Evolutionary conservation across 2,888 invertebrate species (phyloP).

Genomic region (Quadroppia sp.): DNA sequence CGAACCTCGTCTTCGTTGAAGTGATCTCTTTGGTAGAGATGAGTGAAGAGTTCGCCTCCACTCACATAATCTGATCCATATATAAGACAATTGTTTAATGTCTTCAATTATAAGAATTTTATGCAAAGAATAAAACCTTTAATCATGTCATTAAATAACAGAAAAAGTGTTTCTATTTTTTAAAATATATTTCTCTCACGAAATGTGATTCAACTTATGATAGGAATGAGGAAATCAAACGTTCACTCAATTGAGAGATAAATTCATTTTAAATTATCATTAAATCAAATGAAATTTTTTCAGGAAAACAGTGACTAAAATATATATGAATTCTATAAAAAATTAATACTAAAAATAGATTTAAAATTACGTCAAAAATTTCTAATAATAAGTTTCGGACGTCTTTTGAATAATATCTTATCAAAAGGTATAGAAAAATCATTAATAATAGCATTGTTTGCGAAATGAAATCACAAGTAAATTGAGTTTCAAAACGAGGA

Average conservation of each 20-base stretch:
- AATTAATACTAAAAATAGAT: no score
- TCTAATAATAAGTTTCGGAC: no score
- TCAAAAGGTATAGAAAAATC: no score
- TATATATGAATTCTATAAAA: no score
- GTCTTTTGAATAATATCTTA: no score
- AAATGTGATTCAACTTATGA: not conserved
- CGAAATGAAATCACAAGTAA: not conserved
- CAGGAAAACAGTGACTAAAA: not conserved
- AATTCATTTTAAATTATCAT: not conserved
- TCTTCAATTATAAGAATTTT: not conserved
- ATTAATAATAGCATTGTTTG: not conserved
- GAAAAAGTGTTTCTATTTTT: no score
- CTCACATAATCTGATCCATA: slow-evolving; percentile 87
- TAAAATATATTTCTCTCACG: no score
- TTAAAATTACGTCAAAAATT: no score
- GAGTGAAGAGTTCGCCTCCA: slow-evolving; percentile 95
- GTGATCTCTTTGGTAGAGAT: slow-evolving; percentile 86
- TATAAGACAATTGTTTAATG: not conserved
- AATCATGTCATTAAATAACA: not conserved
- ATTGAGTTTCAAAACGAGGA: not conserved
- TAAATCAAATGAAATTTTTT: not conserved
- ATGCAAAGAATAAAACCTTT: not conserved
- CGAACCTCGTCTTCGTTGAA: slow-evolving; percentile 85
- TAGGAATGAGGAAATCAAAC: not conserved
- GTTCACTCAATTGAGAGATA: no score